Evolutionary conservation across 2,888 invertebrate species (phyloP).

Genomic region (Drosophila paramelanica): DNA sequence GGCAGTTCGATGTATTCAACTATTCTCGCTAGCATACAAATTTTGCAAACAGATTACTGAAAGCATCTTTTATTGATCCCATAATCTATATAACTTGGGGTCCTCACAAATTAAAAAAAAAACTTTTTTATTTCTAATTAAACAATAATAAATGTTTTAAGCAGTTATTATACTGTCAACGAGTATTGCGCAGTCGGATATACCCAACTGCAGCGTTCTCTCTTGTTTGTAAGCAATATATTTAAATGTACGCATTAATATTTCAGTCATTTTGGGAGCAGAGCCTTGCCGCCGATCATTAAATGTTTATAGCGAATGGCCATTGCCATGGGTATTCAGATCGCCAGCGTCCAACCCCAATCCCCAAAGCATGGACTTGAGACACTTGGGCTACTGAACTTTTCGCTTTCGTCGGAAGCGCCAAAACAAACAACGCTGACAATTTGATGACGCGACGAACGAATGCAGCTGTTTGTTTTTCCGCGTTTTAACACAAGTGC

Average conservation of each 20-base stretch:
- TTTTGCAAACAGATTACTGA: too few relatives aligned
- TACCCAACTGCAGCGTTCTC: too few relatives aligned
- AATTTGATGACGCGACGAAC: conserved; percentile 38
- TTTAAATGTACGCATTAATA: conserved; percentile 61
- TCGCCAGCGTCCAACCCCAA: background rate
- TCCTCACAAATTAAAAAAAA: too few relatives aligned
- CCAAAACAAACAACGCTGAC: conserved; percentile 13
- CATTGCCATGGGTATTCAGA: conserved; percentile 14
- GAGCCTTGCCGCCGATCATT: conserved; percentile 6
- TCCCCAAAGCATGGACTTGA: background rate
- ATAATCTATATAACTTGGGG: too few relatives aligned
- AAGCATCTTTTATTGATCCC: too few relatives aligned
- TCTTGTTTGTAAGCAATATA: conserved; percentile 5
- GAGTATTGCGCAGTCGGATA: too few relatives aligned
- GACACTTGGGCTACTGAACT: conserved; percentile 67
- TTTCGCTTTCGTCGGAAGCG: conserved; percentile 57
- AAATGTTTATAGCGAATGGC: conserved; percentile 37
- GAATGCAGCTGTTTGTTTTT: conserved; percentile 55
- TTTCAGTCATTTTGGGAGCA: conserved; percentile 13
- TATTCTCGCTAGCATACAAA: too few relatives aligned
- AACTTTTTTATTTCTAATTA: too few relatives aligned
- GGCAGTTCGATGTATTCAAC: too few relatives aligned
- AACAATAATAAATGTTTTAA: too few relatives aligned
- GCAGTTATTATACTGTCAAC: too few relatives aligned
- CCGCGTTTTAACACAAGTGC: conserved; percentile 48